Base-by-base conservation (phyloP, 2,797 vertebrate genomes). In the Thamnophis elegans region DNA sequence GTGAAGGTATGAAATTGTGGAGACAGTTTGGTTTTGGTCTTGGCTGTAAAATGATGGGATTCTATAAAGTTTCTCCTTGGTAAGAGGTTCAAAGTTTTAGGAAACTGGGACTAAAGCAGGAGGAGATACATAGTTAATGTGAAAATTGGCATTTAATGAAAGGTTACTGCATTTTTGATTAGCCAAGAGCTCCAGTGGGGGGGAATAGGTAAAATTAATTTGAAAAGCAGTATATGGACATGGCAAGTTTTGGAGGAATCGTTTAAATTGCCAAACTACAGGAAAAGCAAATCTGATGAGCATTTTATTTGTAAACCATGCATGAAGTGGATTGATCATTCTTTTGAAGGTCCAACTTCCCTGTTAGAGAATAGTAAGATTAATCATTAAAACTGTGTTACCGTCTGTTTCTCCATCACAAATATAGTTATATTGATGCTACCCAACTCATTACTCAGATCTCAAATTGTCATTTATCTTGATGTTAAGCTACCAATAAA, bases 31-130 rank as follows among this genome's bases (percentile, higher is more conserved):
- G 14, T 13, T 94, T 92, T 0, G 91, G 89, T 93, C 90, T 94
- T 93, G 94, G 91, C 95, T 94, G 94, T 92, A 56, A 56, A 73
- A 90, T 42, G 22, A 22, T 42, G 32, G 68, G 42, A 56, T 90
- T 90, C 20, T 10, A 1, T 65, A 25, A 12, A 54, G 13, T 13
- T 12, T 16, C 12, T n/a, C 16, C 13, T 26, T 9, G 5, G 7
- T 73, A 56, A 22, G 5, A 12, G 11, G 60, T 68, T 73, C 62
- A 36, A 73, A 42, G 18, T 42, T 78, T 82, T 11, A 26, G 53
- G 68, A 32, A 16, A 18, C 53, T 5, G 20, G 36, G 22, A 25
- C 8, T 10, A 90, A 55, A 26, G n/a, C 14, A 22, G 16, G 5
- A 25, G 2, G 73, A n/a, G 22, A 47, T 54, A 68, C 18, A 4